phyloP scores from a whole-genome alignment of 1,140 invertebrate species.

The Drosophila lacertosa region DNA sequence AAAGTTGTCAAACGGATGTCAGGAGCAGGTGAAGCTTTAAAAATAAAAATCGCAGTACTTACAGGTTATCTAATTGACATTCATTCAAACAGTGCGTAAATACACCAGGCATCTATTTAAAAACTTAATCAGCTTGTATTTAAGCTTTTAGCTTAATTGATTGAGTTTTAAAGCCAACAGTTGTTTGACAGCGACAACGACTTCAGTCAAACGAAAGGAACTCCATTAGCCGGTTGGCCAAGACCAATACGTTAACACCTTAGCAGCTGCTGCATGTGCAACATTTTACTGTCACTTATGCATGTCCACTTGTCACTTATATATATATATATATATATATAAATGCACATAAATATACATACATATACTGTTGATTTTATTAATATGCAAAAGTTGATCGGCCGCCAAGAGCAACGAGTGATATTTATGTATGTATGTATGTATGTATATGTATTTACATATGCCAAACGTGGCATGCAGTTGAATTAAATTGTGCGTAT shows the following conservation, averaged over 20 bases:
- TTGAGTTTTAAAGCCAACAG: slow-evolving; percentile 15
- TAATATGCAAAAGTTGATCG: slow-evolving; percentile 51
- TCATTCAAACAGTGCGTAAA: background rate
- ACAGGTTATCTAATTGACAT: background rate
- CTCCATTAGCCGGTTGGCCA: slow-evolving; percentile 19
- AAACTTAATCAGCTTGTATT: background rate
- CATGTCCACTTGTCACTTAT: slow-evolving; percentile 73
- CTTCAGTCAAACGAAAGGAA: slow-evolving; percentile 5
- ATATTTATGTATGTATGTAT: no score
- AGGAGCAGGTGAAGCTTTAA: no score
- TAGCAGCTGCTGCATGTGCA: slow-evolving; percentile 47
- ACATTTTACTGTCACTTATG: slow-evolving; percentile 77
- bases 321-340: slow-evolving; percentile 8
- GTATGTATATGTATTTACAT: no score
- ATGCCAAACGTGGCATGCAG: slow-evolving; percentile 40
- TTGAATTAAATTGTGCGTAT: slow-evolving; percentile 75
- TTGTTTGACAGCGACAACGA: background rate
- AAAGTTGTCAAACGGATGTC: no score
- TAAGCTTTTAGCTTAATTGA: slow-evolving; percentile 4
- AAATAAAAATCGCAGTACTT: no score
- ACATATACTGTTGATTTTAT: slow-evolving; percentile 46
- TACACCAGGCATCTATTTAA: slow-evolving; percentile 1
- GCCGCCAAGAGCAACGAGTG: slow-evolving; percentile 13
- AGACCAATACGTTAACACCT: slow-evolving; percentile 10
- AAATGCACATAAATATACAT: slow-evolving; percentile 6